These are phyloP conservation scores for Encarsia formosa DNA, from an alignment of 2,888 invertebrate genomes.

Conservation along the genomic window DNA sequence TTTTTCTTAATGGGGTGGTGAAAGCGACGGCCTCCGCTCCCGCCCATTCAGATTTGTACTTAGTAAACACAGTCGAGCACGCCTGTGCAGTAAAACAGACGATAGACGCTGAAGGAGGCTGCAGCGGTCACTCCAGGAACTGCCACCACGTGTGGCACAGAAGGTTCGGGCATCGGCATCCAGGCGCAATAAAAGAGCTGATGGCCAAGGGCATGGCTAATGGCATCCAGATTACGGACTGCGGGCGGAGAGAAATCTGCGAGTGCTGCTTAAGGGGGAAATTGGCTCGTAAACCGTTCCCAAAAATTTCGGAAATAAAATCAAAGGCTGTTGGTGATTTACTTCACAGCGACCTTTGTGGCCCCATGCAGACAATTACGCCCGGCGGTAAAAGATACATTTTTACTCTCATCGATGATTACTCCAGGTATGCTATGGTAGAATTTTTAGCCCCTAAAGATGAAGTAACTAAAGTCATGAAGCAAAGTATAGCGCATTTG, in stretches of 20 bases:
- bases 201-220: not conserved
- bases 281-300: not conserved
- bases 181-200: not conserved
- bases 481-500: not conserved
- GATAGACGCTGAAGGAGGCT: not conserved
- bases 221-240: not conserved
- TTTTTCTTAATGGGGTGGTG: constrained; percentile 15
- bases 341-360: not conserved
- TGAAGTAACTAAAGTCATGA: not conserved
- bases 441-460: not conserved
- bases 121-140: not conserved
- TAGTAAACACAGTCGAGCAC: constrained; percentile 13
- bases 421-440: not conserved
- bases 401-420: constrained; percentile 2
- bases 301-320: not conserved
- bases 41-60: constrained; percentile 20
- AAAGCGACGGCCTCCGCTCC: constrained; percentile 12
- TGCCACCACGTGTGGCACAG: not conserved
- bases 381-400: not conserved
- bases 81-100: constrained; percentile 10
- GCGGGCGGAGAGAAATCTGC: not conserved
- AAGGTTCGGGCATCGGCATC: not conserved
- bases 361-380: not conserved
- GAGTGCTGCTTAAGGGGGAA: constrained; percentile 6
- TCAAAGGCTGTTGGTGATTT: not conserved